A percentile compares a stretch with the other conserved stretches of the same genome.
These are phyloP conservation scores for Cantharis nigra DNA, from an alignment of 2,888 invertebrate genomes.

Conservation along the genomic window DNA sequence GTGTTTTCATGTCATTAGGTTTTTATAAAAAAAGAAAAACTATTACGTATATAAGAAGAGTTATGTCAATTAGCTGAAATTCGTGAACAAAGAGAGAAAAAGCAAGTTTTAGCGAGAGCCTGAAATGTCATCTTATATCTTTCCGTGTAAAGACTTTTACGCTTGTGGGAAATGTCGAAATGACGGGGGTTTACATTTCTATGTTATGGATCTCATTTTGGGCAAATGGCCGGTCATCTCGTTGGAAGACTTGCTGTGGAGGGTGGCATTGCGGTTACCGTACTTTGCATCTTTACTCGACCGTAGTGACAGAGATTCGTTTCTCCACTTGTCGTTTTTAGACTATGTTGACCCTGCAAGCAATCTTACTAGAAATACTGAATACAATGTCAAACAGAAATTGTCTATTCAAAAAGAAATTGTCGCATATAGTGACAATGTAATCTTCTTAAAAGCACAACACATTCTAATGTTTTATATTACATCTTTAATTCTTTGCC, in stretches of 20 bases:
- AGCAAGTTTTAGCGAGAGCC: slow-evolving; percentile 29
- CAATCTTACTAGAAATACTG: slow-evolving; percentile 17
- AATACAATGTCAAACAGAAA: slow-evolving; percentile 4
- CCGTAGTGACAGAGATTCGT: slow-evolving; percentile 36
- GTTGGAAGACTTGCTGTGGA: slow-evolving; percentile 46
- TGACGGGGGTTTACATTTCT: slow-evolving; percentile 48
- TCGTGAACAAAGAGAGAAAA: slow-evolving; percentile 30
- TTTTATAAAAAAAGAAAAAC: neutral
- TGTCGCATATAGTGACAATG: slow-evolving; percentile 1
- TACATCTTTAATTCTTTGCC: neutral
- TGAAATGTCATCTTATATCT: slow-evolving; percentile 43
- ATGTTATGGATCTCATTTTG: slow-evolving; percentile 52
- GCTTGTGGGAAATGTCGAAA: slow-evolving; percentile 44
- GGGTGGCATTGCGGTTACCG: slow-evolving; percentile 37
- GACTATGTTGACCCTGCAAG: slow-evolving; percentile 21
- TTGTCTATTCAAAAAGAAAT: slow-evolving; percentile 11
- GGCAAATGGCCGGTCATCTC: slow-evolving; percentile 49
- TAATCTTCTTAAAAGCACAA: slow-evolving; percentile 12
- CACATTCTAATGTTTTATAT: neutral
- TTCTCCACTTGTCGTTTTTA: slow-evolving; percentile 22
- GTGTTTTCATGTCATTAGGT: slow-evolving; percentile 5
- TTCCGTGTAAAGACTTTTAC: slow-evolving; percentile 41
- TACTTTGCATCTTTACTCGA: slow-evolving; percentile 44
- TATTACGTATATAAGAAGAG: slow-evolving; percentile 19
- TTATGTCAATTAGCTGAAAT: slow-evolving; percentile 35